Conservation (phyloP, 2,113 vertebrate species). For the Proteles cristata region DNA sequence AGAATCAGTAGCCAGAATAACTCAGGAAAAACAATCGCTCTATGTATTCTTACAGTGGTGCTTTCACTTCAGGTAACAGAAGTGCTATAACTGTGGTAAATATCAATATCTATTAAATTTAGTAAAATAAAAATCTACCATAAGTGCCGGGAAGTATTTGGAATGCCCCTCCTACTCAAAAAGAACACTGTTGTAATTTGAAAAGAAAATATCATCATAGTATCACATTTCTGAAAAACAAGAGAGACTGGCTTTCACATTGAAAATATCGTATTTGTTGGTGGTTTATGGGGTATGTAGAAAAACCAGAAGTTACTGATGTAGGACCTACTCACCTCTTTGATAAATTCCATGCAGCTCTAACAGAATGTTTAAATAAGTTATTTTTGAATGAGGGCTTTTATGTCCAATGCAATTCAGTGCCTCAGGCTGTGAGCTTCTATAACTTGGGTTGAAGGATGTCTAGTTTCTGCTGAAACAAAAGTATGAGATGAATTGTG, state of each 20-base stretch:
- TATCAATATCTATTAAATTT: conserved; percentile 46
- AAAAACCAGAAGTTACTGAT: conserved; percentile 21
- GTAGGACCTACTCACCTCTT: conserved; percentile 19
- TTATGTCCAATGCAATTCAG: conserved; percentile 47
- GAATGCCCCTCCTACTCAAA: conserved; percentile 8
- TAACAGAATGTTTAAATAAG: conserved; percentile 62
- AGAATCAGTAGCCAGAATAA: background rate
- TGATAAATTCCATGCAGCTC: conserved; percentile 46
- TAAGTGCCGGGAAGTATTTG: background rate
- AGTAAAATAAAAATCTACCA: conserved; percentile 46
- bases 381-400: conserved; percentile 65
- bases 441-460: conserved; percentile 56
- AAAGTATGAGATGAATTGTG: conserved; percentile 58
- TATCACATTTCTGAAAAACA: conserved; percentile 34
- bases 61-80: background rate
- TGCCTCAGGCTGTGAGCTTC: conserved; percentile 44
- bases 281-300: background rate
- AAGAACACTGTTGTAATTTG: background rate
- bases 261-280: background rate
- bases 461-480: conserved; percentile 66
- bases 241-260: conserved; percentile 25
- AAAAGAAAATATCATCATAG: conserved; percentile 25
- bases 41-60: background rate
- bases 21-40: background rate
- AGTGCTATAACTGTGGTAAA: background rate